Evolutionary conservation across 2,797 vertebrate genomes (phyloP), one percentile per base, ranked within the genome.

Genomic region (Lutjanus argentimaculatus): DNA sequence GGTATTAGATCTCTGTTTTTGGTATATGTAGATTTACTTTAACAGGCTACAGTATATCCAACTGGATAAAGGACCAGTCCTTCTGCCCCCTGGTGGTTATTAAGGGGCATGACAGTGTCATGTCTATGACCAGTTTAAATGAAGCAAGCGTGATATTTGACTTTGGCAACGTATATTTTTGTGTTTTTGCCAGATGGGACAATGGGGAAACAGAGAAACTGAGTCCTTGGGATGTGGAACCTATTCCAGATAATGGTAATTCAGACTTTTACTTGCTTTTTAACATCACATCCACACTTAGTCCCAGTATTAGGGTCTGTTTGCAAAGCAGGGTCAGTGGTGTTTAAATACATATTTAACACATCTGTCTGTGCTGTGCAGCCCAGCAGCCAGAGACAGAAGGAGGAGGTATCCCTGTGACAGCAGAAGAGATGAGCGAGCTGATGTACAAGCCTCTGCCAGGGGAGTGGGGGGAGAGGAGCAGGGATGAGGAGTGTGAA

Each of bases 191-290:
- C 92, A 99, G 99, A 67, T 99, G 99, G 99, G 99, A 99, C 93
- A 99, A 98, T 8, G 97, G 96, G 15, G 99, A 99, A 92, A 97
- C 86, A 1, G 99, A 99, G 93, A 98, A 98, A 82, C 95, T 99
- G 70, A 99, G 99, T 88, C 98, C 98, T 0, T 99, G 98, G 99
- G 99, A 99, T 85, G 97, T 99, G 93, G 99, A 99, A 52, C 96
- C 97, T 72, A 97, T 99, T 94, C 95, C 97, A 87, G 97, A 99
- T 74, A 94, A 98, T 84, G 98, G 99, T 99, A 97, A 63, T n/a
- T 52, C 25, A 73, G 1, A 56, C 0, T 2, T 56, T 56, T 22
- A 36, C 9, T 0, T 19, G 7, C 43, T 74, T 7, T 3, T 15
- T 17, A 10, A 12, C 42, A 36, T 36, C 25, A 17, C 21, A 14